Evolutionary conservation across 2,888 invertebrate genomes (phyloP).

Genomic region (Ptilodon capucinus): DNA sequence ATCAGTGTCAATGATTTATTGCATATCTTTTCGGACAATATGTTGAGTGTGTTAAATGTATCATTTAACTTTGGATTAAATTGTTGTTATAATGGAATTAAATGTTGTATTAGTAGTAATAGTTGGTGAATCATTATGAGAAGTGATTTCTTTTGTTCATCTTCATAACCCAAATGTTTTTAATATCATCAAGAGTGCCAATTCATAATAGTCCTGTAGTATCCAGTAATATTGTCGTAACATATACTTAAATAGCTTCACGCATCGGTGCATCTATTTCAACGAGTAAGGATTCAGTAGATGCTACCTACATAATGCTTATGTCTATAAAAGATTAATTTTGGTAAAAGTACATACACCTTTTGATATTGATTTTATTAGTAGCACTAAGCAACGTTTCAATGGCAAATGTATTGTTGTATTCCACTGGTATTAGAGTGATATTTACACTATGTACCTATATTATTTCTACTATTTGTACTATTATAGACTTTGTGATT

Average conservation of each 20-base stretch:
- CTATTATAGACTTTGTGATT: slow-evolving; percentile 30
- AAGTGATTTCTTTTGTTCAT: slow-evolving; percentile 26
- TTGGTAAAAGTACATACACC: slow-evolving; percentile 17
- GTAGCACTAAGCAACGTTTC: slow-evolving; percentile 25
- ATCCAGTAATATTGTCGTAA: slow-evolving; percentile 7
- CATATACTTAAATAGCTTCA: slow-evolving; percentile 11
- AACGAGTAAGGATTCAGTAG: slow-evolving; percentile 19
- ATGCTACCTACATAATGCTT: slow-evolving; percentile 15
- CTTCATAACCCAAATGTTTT: slow-evolving; percentile 21
- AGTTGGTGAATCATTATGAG: slow-evolving; percentile 28
- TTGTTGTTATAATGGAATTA: slow-evolving; percentile 34
- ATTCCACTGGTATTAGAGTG: slow-evolving; percentile 30
- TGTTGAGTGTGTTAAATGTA: slow-evolving; percentile 35
- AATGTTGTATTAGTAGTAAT: slow-evolving; percentile 38
- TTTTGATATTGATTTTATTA: slow-evolving; percentile 21
- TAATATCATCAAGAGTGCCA: slow-evolving; percentile 57
- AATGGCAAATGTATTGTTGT: slow-evolving; percentile 23
- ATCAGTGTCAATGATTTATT: slow-evolving; percentile 52
- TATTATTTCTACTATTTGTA: slow-evolving; percentile 34
- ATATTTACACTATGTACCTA: slow-evolving; percentile 35
- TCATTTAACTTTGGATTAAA: slow-evolving; percentile 24
- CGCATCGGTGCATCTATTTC: slow-evolving; percentile 10
- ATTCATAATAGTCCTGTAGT: slow-evolving; percentile 39
- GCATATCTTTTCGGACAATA: slow-evolving; percentile 62
- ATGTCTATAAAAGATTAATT: slow-evolving; percentile 6